Conservation (phyloP, 1,140 invertebrate genomes). For the Nasonia longicornis region DNA sequence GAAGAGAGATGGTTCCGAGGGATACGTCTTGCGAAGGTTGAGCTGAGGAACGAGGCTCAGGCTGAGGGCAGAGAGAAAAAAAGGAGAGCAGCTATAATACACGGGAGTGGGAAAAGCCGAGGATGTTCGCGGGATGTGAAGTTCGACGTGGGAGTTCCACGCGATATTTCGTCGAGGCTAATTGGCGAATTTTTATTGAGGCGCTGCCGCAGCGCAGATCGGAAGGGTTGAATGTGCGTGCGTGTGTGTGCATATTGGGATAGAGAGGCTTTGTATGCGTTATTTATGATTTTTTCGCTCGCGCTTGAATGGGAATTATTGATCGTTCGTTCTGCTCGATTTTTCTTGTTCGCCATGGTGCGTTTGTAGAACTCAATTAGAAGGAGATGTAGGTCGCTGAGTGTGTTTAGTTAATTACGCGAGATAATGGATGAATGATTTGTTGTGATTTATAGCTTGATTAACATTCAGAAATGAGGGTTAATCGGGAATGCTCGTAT, state of each 20-base stretch:
- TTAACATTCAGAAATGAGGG: too few relatives aligned
- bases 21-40: not conserved
- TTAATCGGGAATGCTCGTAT: too few relatives aligned
- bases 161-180: conserved; percentile 35
- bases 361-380: not conserved
- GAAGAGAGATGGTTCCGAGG: conserved; percentile 25
- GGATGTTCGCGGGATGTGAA: not conserved
- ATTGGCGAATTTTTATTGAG: conserved; percentile 35
- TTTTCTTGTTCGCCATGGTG: not conserved
- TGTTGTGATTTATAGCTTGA: too few relatives aligned
- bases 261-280: not conserved
- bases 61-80: not conserved
- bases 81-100: not conserved
- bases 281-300: conserved; percentile 34
- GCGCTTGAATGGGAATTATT: conserved; percentile 14
- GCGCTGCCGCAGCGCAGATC: not conserved
- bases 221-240: not conserved
- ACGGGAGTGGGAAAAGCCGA: conserved; percentile 10
- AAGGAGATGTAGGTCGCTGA: too few relatives aligned
- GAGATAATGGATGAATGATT: too few relatives aligned
- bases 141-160: conserved; percentile 41
- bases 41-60: too few relatives aligned
- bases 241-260: not conserved
- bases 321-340: not conserved
- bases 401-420: too few relatives aligned